These are phyloP conservation scores for Bombus ignitus DNA, from an alignment of 1,140 invertebrate species.

Conservation along the genomic window DNA sequence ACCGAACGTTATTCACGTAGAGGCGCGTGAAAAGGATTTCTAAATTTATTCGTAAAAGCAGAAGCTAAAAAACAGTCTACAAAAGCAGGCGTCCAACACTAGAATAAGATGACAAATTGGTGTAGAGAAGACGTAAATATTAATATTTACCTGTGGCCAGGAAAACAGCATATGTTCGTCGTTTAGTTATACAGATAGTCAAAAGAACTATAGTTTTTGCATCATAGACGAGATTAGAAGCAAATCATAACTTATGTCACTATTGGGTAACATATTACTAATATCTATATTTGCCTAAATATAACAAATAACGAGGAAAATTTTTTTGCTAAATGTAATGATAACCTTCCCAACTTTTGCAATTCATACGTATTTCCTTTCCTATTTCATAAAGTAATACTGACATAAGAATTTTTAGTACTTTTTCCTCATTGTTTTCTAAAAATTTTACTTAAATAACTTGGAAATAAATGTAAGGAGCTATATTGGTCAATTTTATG, in stretches of 20 bases:
- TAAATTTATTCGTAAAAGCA: constrained; percentile 13
- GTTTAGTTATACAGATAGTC: not conserved
- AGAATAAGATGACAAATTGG: constrained; percentile 9
- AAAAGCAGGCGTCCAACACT: not conserved
- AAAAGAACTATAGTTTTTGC: not conserved
- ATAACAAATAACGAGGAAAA: not conserved
- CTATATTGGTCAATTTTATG: too few species aligned
- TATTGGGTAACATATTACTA: not conserved
- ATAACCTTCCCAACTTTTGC: not conserved
- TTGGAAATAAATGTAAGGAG: too few species aligned
- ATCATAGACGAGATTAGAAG: too few species aligned
- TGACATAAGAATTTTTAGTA: not conserved
- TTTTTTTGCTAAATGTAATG: not conserved
- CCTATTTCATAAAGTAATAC: not conserved
- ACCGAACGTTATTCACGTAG: not conserved
- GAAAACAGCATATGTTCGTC: not conserved
- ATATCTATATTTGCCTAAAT: not conserved
- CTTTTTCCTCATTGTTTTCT: not conserved
- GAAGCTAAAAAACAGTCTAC: not conserved
- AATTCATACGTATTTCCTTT: not conserved
- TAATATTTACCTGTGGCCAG: constrained; percentile 1
- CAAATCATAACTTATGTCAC: not conserved
- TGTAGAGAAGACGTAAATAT: not conserved
- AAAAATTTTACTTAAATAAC: too few species aligned
- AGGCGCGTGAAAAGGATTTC: not conserved